Base-by-base conservation (phyloP, 1,140 invertebrate species). In the Holotrichia oblita region DNA sequence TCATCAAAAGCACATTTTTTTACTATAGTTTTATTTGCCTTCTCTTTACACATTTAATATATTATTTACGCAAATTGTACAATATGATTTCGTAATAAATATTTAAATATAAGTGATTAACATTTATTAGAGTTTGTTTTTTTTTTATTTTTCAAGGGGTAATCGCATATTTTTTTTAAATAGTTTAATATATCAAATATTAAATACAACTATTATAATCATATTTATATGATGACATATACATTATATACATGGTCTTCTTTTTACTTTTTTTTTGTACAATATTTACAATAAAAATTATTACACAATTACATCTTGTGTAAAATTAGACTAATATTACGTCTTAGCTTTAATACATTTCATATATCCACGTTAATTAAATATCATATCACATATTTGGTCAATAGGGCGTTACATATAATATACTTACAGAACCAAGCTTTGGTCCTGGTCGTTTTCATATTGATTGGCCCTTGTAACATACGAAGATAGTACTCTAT, bases 321-420 rank as follows among this genome's bases (percentile, higher is more conserved):
- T 48, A 48, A 48, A 48, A 10, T 12, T 3, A 48, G 44, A 12
- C 0, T 48, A 10, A 12, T 8, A 12, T 41, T 41, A 10, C 10
- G 4, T 41, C 40, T 42, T 6, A 9, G 41, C 12, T 42, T 42
- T 42, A 7, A 42, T 12, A 14, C 10, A n/a, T 12, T 12, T 14
- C 44, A 48, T 48, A 8, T 12, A 48, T 48, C n/a, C n/a, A 48
- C n/a, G 10, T 48, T 48, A 48, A 12, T 10, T 48, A 48, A 48
- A 12, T 48, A 48, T 34, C 17, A 55, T 55, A 55, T 55, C 48
- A 55, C 48, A 55, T 55, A 55, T 55, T 55, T 55, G 48, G 48
- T 55, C 48, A 17, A 55, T 34, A n/a, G n/a, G n/a, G n/a, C n/a
- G n/a, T 34, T 34, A 34, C 27, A 34, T 34, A 34, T 34, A 1